Conservation (phyloP, 2,113 vertebrate species). For the Aegithalos caudatus region DNA sequence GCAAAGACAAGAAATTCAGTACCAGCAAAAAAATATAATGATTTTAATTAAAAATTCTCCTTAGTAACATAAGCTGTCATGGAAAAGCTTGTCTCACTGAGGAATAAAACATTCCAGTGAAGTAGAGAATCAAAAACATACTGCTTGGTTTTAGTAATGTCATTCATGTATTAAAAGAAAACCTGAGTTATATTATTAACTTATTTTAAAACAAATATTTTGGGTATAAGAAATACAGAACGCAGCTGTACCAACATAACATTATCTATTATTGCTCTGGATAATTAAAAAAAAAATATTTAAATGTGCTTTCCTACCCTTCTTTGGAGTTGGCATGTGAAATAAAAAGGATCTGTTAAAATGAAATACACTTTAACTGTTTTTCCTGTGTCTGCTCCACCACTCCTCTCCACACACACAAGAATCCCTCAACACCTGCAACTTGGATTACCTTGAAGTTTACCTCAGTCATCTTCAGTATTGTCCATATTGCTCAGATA, state of each 20-base stretch:
- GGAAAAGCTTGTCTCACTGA: background rate
- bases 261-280: background rate
- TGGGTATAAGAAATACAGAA: background rate
- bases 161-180: background rate
- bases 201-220: background rate
- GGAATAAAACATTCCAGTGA: background rate
- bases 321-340: background rate
- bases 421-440: background rate
- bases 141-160: background rate
- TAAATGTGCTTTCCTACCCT: background rate
- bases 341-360: background rate
- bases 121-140: background rate
- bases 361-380: background rate
- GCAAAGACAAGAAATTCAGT: slow-evolving; percentile 62
- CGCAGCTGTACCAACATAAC: background rate
- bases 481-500: background rate
- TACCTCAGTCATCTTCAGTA: background rate
- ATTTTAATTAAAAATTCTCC: background rate
- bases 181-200: background rate
- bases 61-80: background rate
- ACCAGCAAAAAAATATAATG: background rate
- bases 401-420: fast-evolving
- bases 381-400: background rate
- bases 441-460: background rate
- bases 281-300: background rate